Evolutionary conservation across 2,113 vertebrate species (phyloP), one percentile per base, ranked within the genome.

Genomic region (Phocoena phocoena): DNA sequence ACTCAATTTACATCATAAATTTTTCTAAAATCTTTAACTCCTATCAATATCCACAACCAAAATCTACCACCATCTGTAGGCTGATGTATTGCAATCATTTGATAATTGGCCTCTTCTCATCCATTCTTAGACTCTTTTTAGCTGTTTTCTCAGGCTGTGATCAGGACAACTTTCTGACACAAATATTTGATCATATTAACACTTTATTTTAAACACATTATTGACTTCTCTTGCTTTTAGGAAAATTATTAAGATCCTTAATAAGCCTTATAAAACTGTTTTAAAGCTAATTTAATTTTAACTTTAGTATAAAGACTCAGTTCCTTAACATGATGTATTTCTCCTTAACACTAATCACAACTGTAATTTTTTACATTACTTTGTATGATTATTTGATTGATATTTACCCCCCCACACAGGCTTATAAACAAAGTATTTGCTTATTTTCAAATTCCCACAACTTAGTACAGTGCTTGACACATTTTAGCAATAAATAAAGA

Each of bases 401-500:
- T 33, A 14, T 47, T 18, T 92, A 28, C 53, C 15, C 5, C 20
- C 25, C 0, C 25, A 0, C 21, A 55, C 2, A 23, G 2, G 1
- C n/a, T 76, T 74, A 83, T 87, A 63, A 86, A 85, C 3, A 71
- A 85, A 67, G 4, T 1, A 41, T 81, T 80, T 67, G 4, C 31
- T 96, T 90, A 38, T n/a, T 13, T 90, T 93, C 50, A 47, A 38
- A 73, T 83, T 10, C 4, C 12, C 82, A 63, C 38, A 88, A 88
- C 0, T 65, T 55, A 65, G 14, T 18, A 80, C 5, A 68, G 14
- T 20, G 15, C 18, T 88, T 88, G 25, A 80, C 13, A 93, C 33
- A 95, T 87, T 94, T 94, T 84, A 81, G 7, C 9, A 80, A 71
- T 73, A 67, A 83, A 17, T 26, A 41, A 31, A 88, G 4, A 79